Percentiles rank a stretch among this genome's conserved stretches.
Evolutionary conservation across 2,888 invertebrate species (phyloP).

Genomic region (Drosophila subsilvestris): DNA sequence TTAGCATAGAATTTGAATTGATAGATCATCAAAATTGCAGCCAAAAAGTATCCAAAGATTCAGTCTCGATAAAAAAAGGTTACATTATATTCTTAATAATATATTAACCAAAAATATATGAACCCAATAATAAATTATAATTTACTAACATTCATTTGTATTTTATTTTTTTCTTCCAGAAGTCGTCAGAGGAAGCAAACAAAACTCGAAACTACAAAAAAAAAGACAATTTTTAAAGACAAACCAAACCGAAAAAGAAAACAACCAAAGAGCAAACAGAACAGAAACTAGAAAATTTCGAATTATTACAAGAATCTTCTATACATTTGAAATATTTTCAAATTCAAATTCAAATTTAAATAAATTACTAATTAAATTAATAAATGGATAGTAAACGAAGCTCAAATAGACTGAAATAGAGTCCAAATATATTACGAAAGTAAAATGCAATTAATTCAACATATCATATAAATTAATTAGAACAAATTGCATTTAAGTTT

Average conservation of each 20-base stretch:
- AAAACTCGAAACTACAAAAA: slow-evolving; percentile 14
- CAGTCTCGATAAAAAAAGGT: too few relatives aligned
- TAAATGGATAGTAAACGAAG: slow-evolving; percentile 63
- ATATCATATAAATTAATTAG: slow-evolving; percentile 82
- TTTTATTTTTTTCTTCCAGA: slow-evolving; percentile 3
- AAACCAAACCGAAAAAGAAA: slow-evolving; percentile 15
- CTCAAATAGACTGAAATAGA: slow-evolving; percentile 83
- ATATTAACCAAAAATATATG: too few relatives aligned
- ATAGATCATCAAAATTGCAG: too few relatives aligned
- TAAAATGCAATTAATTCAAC: slow-evolving; percentile 83
- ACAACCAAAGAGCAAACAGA: background rate
- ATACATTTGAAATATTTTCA: slow-evolving; percentile 53
- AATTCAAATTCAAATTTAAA: slow-evolving; percentile 37
- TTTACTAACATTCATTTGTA: too few relatives aligned
- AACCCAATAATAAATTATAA: too few relatives aligned
- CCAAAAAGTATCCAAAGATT: too few relatives aligned
- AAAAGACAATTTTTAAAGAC: slow-evolving; percentile 29
- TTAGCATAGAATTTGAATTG: too few relatives aligned
- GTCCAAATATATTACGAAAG: slow-evolving; percentile 82
- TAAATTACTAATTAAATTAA: slow-evolving; percentile 32
- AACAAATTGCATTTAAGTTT: slow-evolving; percentile 77
- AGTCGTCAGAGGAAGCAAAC: background rate
- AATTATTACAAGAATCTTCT: slow-evolving; percentile 40
- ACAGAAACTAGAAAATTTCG: slow-evolving; percentile 19
- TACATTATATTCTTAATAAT: too few relatives aligned